Percentiles rank a stretch among this genome's conserved stretches.
Evolutionary conservation across 2,888 invertebrate genomes (phyloP).

Genomic region (Watsonalla binaria): DNA sequence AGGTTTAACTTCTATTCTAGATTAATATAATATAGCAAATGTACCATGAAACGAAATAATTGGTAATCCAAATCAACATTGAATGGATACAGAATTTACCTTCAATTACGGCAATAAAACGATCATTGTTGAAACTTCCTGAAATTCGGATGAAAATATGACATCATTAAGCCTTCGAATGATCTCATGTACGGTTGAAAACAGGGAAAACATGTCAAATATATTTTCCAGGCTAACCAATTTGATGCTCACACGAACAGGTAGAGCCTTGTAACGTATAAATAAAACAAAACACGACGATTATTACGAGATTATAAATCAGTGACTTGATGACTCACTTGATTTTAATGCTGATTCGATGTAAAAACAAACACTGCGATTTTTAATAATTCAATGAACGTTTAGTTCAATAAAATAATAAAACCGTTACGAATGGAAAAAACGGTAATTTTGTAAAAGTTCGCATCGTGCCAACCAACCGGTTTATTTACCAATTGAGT

Average conservation of each 20-base stretch:
- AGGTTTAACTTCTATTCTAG: too few relatives aligned
- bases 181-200: constrained; percentile 15
- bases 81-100: not conserved
- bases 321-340: not conserved
- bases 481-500: constrained; percentile 10
- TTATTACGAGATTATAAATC: not conserved
- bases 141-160: constrained; percentile 17
- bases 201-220: not conserved
- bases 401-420: constrained; percentile 3
- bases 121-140: constrained; percentile 20
- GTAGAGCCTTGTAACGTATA: not conserved
- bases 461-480: constrained; percentile 6
- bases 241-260: not conserved
- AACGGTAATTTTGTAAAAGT: constrained; percentile 24
- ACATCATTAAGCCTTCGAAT: constrained; percentile 18
- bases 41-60: too few relatives aligned
- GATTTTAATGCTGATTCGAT: not conserved
- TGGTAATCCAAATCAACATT: too few relatives aligned
- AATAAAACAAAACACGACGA: not conserved
- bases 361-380: not conserved
- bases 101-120: constrained; percentile 10
- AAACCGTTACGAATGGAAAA: constrained; percentile 25
- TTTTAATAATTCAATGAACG: constrained; percentile 3
- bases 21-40: too few relatives aligned
- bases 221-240: not conserved